Evolutionary conservation across 2,888 invertebrate genomes (phyloP), one percentile per base, ranked within the genome.

Genomic region (Phengaris arion): DNA sequence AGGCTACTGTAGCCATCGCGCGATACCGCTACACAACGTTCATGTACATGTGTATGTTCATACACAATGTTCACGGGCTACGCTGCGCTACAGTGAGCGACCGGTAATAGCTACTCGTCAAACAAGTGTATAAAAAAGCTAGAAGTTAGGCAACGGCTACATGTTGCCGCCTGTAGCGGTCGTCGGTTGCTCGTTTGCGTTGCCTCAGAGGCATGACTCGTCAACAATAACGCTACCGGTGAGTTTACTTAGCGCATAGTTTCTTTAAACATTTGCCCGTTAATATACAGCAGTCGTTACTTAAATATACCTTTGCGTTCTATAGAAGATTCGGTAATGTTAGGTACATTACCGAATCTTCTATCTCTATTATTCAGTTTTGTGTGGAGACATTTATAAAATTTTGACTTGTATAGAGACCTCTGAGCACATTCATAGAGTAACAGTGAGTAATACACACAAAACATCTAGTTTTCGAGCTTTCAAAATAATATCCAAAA

Each of bases 211-310:
- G 59, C 59, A 64, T 64, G 59, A 68, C 68, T 68, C 68, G 15
- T 68, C 46, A 68, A 68, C 46, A 68, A 8, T 46, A 68, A 9
- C 68, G 45, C 68, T 46, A 35, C 64, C 35, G 64, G 69, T 69
- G 48, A 15, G 48, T 69, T 69, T 69, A 48, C 48, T 69, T 22
- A 48, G 69, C 69, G 15, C 69, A 46, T 68, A 69, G 48, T 69
- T 55, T 69, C 69, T 48, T 69, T n/a, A 69, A 69, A 69, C 69
- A 69, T 69, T 69, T 48, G 69, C 69, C 64, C 64, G 64, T 64
- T 10, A 64, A 22, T 35, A 6, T 45, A 64, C 35, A 45, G 12
- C 35, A 59, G 59, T 64, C 52, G 12, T 35, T 35, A 12, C 12
- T 35, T 45, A 45, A 12, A 64, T 9, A 45, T 15, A 10, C 22